Evolutionary conservation across 2,797 vertebrate genomes (phyloP).

Genomic region (Rhinoraja longicauda): DNA sequence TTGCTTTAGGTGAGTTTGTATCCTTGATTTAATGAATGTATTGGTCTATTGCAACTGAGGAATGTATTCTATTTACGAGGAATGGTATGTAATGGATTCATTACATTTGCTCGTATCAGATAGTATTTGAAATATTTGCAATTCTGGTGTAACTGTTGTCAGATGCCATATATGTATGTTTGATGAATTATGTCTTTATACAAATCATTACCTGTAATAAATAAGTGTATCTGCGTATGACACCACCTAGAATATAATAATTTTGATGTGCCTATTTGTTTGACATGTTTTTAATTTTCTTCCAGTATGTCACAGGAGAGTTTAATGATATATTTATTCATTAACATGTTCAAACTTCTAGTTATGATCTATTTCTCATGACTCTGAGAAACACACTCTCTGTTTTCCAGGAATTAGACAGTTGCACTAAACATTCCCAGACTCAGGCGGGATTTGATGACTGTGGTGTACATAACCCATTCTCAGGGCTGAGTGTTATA

Average conservation of each 20-base stretch:
- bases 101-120: background rate
- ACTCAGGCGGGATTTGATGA: no score
- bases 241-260: background rate
- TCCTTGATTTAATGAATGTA: background rate
- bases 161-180: background rate
- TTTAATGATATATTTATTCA: background rate
- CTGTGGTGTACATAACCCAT: no score
- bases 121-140: background rate
- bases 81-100: background rate
- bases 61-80: background rate
- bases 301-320: background rate
- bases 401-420: background rate
- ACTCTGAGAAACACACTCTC: background rate
- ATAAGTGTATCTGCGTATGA: background rate
- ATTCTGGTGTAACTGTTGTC: background rate
- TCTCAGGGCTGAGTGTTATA: background rate
- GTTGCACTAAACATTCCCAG: background rate
- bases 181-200: background rate
- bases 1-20: background rate
- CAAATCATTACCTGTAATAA: background rate
- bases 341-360: background rate
- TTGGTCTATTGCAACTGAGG: background rate
- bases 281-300: background rate
- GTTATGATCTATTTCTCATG: background rate
- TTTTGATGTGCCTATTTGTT: background rate